Percentiles rank a stretch among this genome's conserved stretches.
Conservation (phyloP, 2,888 invertebrate species). For the Cynaeus angustus region DNA sequence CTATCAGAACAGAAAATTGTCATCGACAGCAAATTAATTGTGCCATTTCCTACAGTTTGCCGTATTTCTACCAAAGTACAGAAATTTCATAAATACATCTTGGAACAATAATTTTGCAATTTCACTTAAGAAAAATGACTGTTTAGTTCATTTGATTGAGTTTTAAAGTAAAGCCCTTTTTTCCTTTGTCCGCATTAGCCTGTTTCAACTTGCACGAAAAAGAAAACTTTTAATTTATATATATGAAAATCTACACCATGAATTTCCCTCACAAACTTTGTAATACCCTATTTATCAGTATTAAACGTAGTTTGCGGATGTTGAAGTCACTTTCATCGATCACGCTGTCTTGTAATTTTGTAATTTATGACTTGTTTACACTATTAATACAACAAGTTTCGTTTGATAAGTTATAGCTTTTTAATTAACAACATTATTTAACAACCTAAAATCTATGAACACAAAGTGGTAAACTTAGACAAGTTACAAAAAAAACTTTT, state of each 20-base stretch:
- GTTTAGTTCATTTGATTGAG: too few relatives aligned
- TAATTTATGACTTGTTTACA: background rate
- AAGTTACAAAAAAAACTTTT: too few relatives aligned
- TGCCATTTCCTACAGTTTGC: too few relatives aligned
- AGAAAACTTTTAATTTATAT: background rate
- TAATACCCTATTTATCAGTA: background rate
- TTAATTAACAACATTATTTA: background rate
- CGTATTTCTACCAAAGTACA: too few relatives aligned
- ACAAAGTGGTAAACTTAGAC: too few relatives aligned
- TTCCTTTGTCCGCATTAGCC: too few relatives aligned
- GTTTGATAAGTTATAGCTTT: background rate
- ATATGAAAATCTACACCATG: constrained; percentile 4
- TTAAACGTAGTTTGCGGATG: background rate
- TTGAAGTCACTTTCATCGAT: background rate
- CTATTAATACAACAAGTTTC: background rate
- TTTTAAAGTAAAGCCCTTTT: too few relatives aligned
- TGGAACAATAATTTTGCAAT: too few relatives aligned
- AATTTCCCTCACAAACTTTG: constrained; percentile 4
- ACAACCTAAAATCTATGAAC: background rate
- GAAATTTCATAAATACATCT: too few relatives aligned
- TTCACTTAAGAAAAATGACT: too few relatives aligned
- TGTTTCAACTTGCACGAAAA: background rate
- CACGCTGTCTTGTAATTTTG: background rate
- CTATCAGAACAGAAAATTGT: too few relatives aligned
- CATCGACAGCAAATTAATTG: too few relatives aligned